Percentiles rank a stretch among this genome's conserved stretches.
phyloP scores from a whole-genome alignment of 2,113 vertebrate genomes.

The Rhynchopsitta pachyrhyncha region DNA sequence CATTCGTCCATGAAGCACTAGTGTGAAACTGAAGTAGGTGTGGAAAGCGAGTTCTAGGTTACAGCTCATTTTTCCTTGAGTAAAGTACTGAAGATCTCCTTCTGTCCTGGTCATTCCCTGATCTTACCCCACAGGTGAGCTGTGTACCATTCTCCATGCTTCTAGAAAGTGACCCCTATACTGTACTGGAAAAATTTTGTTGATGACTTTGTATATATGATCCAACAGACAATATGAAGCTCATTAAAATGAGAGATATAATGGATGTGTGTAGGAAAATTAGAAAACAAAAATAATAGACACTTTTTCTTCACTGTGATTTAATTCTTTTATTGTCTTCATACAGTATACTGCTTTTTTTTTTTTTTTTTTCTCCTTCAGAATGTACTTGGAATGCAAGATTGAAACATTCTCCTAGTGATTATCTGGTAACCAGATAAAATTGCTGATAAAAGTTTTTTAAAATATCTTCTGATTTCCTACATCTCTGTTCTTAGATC shows the following conservation, averaged over 20 bases:
- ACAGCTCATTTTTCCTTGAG: not conserved
- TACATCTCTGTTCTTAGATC: not conserved
- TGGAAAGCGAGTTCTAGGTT: not conserved
- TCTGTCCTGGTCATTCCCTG: not conserved
- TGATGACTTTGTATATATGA: fast-evolving
- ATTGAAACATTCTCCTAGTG: not conserved
- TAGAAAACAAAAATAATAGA: not conserved
- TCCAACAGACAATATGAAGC: not conserved
- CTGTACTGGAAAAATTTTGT: not conserved
- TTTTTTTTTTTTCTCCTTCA: not conserved
- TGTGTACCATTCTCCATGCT: not conserved
- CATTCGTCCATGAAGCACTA: not conserved
- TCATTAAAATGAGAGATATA: not conserved
- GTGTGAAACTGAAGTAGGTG: not conserved
- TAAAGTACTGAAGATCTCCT: not conserved
- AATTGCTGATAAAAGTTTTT: not conserved
- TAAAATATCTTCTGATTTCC: not conserved
- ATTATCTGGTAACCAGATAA: not conserved
- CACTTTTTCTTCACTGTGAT: not conserved
- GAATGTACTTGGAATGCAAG: not conserved
- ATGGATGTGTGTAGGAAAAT: fast-evolving
- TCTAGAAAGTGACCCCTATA: not conserved
- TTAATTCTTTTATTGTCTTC: not conserved
- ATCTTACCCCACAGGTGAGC: not conserved
- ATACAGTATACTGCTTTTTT: not conserved